Evolutionary conservation across 1,140 invertebrate species (phyloP), one percentile per base, ranked within the genome.

Genomic region (Penaeus chinensis): DNA sequence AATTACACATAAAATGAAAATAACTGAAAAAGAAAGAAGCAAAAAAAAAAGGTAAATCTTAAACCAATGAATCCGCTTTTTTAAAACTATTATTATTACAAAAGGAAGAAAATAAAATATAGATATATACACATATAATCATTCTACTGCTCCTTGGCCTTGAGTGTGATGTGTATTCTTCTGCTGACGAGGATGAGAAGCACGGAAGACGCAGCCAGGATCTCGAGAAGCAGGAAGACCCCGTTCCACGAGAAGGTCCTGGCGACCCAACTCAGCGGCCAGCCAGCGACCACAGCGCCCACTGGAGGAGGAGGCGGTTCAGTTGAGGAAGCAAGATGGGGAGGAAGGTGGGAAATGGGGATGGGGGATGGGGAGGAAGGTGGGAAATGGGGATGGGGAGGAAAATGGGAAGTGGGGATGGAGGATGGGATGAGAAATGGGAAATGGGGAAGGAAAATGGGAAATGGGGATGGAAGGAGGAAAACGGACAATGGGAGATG

Each of bases 261-360:
- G 8, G 86, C 79, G 19, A 87, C 86, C 71, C 80, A 76, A 27
- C 86, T 87, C 32, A 87, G 27, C 5, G 86, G 86, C 86, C 86
- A 87, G 13, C 86, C 86, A 19, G 86, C 86, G 10, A 74, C 61
- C 13, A 87, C 86, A 7, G 86, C 86, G 20, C 86, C 86, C 2
- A 87, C 86, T 87, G 85, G 37, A 47, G 63, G 77, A 7, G 11
- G n/a, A 2, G 16, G 10, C 16, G 10, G 16, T 0, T 13, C 0
- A 54, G 54, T 11, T 13, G 16, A 16, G 54, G 54, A 42, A 13
- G 54, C 5, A 54, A 16, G 54, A 16, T 54, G 54, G 54, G 16
- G 10, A 16, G 11, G 54, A 54, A 16, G 2, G 2, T 13, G 54
- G 54, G 54, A 54, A 16, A 54, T 13, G 54, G 54, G 10, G 54